Percentiles rank a stretch among this genome's conserved stretches.
phyloP scores from a whole-genome alignment of 2,888 invertebrate genomes.

The Poecilobothrus nobilitatus region DNA sequence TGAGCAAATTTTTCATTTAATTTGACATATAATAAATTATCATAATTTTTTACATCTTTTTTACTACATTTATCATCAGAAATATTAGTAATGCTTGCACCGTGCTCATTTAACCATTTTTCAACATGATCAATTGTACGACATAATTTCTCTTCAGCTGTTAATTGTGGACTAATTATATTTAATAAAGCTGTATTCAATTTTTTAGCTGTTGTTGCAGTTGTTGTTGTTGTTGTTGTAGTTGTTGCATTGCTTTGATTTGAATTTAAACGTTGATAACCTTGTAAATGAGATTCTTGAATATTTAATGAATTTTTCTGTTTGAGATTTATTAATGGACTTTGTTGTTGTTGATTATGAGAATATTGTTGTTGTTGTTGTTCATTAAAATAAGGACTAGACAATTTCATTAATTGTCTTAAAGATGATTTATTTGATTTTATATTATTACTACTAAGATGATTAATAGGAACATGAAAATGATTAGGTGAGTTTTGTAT shows the following conservation, averaged over 20 bases:
- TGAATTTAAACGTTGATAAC: constrained; percentile 30
- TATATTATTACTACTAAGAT: neutral
- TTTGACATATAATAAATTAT: constrained; percentile 40
- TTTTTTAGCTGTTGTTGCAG: constrained; percentile 11
- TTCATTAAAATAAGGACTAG: constrained; percentile 5
- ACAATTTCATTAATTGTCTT: constrained; percentile 2
- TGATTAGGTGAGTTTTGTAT: constrained; percentile 11
- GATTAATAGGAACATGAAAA: constrained; percentile 10
- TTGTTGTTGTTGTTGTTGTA: constrained; percentile 17
- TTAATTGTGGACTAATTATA: constrained; percentile 30
- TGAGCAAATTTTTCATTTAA: constrained; percentile 36
- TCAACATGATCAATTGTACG: constrained; percentile 45
- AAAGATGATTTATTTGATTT: neutral
- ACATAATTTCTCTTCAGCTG: constrained; percentile 31
- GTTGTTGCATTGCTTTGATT: constrained; percentile 18
- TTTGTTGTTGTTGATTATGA: constrained; percentile 15
- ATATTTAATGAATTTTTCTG: neutral
- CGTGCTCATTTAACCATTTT: constrained; percentile 44
- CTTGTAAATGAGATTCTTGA: constrained; percentile 21
- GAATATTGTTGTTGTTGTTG: constrained; percentile 15
- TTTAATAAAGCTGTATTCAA: constrained; percentile 24
- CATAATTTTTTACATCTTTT: constrained; percentile 39
- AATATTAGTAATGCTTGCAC: constrained; percentile 23
- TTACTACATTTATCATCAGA: constrained; percentile 28
- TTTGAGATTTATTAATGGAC: neutral